Evolutionary conservation across 2,113 vertebrate species (phyloP).

Genomic region (Tautogolabrus adspersus): DNA sequence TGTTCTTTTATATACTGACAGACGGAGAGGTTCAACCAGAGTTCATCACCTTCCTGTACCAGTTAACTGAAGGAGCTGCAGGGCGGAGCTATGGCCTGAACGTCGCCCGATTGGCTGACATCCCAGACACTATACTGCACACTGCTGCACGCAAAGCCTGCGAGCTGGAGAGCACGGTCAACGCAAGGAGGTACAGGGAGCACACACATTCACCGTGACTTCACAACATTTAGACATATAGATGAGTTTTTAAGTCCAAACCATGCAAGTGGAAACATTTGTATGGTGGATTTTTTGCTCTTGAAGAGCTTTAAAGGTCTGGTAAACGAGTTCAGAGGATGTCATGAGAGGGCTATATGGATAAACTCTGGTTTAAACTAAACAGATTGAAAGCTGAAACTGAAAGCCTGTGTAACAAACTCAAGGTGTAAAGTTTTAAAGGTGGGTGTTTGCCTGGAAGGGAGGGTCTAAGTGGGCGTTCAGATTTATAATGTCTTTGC

Average conservation of each 20-base stretch:
- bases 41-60: constrained; percentile 97
- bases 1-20: constrained; percentile 32
- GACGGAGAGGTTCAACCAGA: constrained; percentile 86
- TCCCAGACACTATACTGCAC: constrained; percentile 89
- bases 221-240: not conserved
- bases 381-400: not conserved
- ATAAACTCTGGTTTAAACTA: not conserved
- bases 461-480: not conserved
- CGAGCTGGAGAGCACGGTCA: constrained; percentile 88
- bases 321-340: not conserved
- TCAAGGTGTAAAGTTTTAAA: not conserved
- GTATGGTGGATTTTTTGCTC: too few species aligned
- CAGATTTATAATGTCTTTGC: not conserved
- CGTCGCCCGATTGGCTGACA: constrained; percentile 92
- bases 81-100: constrained; percentile 95
- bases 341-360: not conserved
- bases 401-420: too few species aligned
- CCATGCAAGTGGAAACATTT: not conserved
- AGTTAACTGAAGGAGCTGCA: constrained; percentile 92
- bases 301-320: too few species aligned
- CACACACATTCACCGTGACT: not conserved
- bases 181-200: constrained; percentile 87
- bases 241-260: constrained; percentile 1
- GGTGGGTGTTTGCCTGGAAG: not conserved
- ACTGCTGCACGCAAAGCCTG: constrained; percentile 91